These are phyloP conservation scores for Watsonalla binaria DNA, from an alignment of 2,888 invertebrate genomes.

Conservation along the genomic window DNA sequence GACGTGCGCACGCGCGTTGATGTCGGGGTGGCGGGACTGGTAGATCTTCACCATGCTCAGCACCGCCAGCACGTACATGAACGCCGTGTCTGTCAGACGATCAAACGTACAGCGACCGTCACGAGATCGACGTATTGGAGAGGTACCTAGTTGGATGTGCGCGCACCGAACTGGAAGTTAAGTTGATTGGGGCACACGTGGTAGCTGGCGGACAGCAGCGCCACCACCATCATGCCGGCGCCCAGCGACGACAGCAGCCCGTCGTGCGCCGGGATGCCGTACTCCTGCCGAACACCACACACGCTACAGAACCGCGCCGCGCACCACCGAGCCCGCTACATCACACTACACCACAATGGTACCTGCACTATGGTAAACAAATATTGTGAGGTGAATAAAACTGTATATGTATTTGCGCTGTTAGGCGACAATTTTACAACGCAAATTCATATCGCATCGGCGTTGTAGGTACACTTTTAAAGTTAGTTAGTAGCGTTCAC, in stretches of 20 bases:
- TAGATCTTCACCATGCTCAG: slow-evolving; percentile 93
- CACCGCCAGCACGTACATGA: slow-evolving; percentile 95
- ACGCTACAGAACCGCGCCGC: not conserved
- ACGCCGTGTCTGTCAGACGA: slow-evolving; percentile 86
- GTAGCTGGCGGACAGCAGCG: slow-evolving; percentile 90
- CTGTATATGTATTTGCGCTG: too few species aligned
- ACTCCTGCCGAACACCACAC: slow-evolving; percentile 60
- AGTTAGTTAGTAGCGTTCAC: too few species aligned
- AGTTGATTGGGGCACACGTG: slow-evolving; percentile 93
- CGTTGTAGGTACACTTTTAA: too few species aligned
- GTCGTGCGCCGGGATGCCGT: slow-evolving; percentile 90
- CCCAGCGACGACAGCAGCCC: slow-evolving; percentile 93
- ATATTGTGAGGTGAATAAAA: too few species aligned
- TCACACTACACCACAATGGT: too few species aligned
- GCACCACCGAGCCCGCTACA: not conserved
- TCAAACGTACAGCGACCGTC: too few species aligned
- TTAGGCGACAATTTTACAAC: too few species aligned
- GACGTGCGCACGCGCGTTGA: slow-evolving; percentile 91
- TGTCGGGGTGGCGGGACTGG: slow-evolving; percentile 93
- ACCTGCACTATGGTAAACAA: too few species aligned
- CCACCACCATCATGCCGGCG: slow-evolving; percentile 91
- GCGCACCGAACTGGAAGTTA: slow-evolving; percentile 93
- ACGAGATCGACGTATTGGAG: too few species aligned
- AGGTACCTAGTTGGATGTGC: too few species aligned
- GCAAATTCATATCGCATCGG: too few species aligned